Evolutionary conservation across 2,113 vertebrate genomes (phyloP), one percentile per base, ranked within the genome.

Genomic region (Jacana jacana): DNA sequence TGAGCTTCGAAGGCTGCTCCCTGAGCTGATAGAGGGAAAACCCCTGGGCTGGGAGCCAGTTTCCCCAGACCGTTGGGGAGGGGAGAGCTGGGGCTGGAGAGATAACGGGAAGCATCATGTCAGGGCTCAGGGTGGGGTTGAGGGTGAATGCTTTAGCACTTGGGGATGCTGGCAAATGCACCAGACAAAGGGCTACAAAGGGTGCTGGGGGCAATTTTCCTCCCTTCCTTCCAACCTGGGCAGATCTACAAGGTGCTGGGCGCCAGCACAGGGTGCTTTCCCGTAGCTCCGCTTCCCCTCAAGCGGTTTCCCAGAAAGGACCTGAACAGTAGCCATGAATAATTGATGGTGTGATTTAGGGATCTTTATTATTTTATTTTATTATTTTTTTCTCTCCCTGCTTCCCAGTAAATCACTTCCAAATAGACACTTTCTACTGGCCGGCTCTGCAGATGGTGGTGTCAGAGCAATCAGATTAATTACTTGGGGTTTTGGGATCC

Each of bases 11-110:
- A 69, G 11, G 2, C 81, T 35, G 52, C 48, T 87, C 79, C 79
- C 72, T 22, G 37, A 1, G 1, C 44, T 72, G 71, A 82, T n/a
- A 65, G 79, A 93, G 75, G 88, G 88, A 90, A 77, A 95, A 90
- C 63, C 87, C 64, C 0, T 0, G 37, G 92, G 96, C 96, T 49
- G 54, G 76, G 71, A 93, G 95, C 92, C 95, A 93, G 52, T 13
- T 81, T 65, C 69, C 86, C 46, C 5, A 28, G 71, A 31, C 95
- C 71, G 96, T 96, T 97, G 94, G 95, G 91, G 95, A 93, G 92
- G 80, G 71, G 91, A 95, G 82, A 54, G 94, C 92, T 82, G 68
- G 94, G 82, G 72, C 82, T 11, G 79, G 46, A 42, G 68, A 95
- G 96, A 97, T 97, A 97, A 97, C 9, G 27, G 85, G 92, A 61